Evolutionary conservation across 2,888 invertebrate species (phyloP).

Genomic region (Calameuta idolon): DNA sequence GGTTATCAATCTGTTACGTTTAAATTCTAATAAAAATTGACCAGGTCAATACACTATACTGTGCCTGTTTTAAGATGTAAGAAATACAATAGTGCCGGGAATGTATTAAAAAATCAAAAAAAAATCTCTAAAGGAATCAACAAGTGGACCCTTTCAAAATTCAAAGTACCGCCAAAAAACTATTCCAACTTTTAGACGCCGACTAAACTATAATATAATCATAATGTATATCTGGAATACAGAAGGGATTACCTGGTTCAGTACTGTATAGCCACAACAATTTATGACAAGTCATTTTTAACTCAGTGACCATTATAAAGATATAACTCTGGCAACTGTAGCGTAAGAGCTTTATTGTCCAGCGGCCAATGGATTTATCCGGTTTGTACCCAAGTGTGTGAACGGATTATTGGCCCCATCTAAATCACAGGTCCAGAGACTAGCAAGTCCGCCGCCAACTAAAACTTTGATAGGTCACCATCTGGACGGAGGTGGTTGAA

Average conservation of each 20-base stretch:
- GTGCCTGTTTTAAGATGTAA: neutral
- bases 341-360: conserved; percentile 22
- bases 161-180: neutral
- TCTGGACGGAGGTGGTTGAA: neutral
- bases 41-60: neutral
- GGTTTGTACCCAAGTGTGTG: conserved; percentile 11
- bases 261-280: neutral
- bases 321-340: conserved; percentile 24
- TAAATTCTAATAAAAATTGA: neutral
- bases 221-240: neutral
- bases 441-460: neutral
- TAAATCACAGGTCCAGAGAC: conserved; percentile 18
- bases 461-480: neutral
- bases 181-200: neutral
- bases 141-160: neutral
- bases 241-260: neutral
- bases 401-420: conserved; percentile 23
- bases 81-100: neutral
- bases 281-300: conserved; percentile 7
- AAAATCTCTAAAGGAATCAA: neutral
- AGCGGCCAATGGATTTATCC: conserved; percentile 3
- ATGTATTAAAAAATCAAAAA: neutral
- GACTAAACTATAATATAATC: neutral
- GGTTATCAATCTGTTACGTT: neutral
- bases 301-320: conserved; percentile 20